These are phyloP conservation scores for Pampus argenteus DNA, from an alignment of 2,797 vertebrate genomes.

Conservation along the genomic window DNA sequence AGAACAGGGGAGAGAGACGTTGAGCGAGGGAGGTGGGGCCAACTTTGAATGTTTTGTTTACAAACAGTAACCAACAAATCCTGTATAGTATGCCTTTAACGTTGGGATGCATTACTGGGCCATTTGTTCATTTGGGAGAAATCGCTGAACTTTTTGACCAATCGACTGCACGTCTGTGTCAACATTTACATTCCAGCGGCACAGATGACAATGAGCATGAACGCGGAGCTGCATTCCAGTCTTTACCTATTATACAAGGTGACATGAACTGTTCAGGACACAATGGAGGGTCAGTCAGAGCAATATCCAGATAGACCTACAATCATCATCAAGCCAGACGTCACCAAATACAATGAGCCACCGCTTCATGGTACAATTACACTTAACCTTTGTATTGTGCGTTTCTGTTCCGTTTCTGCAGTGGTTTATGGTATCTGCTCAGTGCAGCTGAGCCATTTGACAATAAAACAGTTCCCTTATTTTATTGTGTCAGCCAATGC, in stretches of 20 bases:
- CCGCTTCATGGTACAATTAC: background rate
- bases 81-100: too few species aligned
- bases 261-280: constrained; percentile 42
- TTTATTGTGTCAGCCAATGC: background rate
- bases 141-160: constrained; percentile 69
- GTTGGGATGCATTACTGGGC: constrained; percentile 1
- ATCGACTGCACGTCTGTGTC: constrained; percentile 66
- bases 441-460: background rate
- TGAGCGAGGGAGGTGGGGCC: too few species aligned
- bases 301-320: constrained; percentile 14
- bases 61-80: too few species aligned
- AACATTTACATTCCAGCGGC: constrained; percentile 76
- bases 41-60: too few species aligned
- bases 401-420: background rate
- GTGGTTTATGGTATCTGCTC: constrained; percentile 12
- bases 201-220: constrained; percentile 74
- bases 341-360: background rate
- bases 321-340: background rate
- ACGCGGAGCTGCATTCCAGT: constrained; percentile 74
- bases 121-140: constrained; percentile 54
- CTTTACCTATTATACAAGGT: constrained; percentile 75
- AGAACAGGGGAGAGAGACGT: too few species aligned
- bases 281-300: constrained; percentile 40
- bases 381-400: background rate
- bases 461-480: constrained; percentile 36